Conservation (phyloP, 2,113 vertebrate genomes). For the Macroglossus sobrinus region DNA sequence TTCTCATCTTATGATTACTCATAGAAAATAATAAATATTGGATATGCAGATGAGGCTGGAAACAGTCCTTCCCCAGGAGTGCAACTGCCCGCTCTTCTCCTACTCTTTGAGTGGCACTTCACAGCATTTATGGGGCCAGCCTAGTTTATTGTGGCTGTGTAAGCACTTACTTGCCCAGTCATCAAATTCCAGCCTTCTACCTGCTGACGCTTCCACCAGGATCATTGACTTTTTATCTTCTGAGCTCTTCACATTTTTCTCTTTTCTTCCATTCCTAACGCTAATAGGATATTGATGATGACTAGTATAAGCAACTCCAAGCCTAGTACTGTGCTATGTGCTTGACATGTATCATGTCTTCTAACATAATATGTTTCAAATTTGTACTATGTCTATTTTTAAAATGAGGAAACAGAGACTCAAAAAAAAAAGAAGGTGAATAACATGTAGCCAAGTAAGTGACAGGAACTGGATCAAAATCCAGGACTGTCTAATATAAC, state of each 20-base stretch:
- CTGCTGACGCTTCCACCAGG: neutral
- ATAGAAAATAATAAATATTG: neutral
- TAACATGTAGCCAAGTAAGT: neutral
- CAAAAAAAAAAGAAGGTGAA: neutral
- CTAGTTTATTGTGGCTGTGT: neutral
- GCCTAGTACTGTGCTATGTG: neutral
- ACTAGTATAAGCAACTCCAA: accelerated
- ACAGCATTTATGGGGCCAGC: neutral
- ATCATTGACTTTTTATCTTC: neutral
- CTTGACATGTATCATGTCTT: neutral
- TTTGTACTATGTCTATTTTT: neutral
- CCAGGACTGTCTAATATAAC: neutral
- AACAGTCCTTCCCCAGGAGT: neutral
- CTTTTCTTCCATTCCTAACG: neutral
- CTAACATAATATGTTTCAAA: neutral
- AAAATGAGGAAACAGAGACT: neutral
- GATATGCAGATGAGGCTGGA: neutral
- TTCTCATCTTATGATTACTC: neutral
- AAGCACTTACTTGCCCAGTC: neutral
- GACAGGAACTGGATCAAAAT: neutral
- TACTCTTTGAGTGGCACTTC: neutral
- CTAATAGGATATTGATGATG: neutral
- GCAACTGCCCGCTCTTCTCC: neutral
- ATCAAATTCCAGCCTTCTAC: neutral
- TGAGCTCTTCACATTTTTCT: neutral